Evolutionary conservation across 1,140 invertebrate species (phyloP), one percentile per base, ranked within the genome.

Genomic region (Gonioctena quinquepunctata): DNA sequence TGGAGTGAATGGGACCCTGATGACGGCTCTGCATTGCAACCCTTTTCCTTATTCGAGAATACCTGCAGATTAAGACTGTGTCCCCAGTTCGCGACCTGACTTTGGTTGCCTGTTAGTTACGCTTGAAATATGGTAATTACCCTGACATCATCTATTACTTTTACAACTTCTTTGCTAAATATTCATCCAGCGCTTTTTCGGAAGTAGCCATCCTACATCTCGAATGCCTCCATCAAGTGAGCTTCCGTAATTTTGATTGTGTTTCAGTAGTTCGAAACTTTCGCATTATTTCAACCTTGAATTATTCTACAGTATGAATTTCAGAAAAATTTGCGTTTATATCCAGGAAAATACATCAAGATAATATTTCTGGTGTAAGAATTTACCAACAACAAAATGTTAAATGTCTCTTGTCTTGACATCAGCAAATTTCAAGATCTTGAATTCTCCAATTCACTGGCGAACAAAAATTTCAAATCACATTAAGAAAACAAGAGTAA

Each of bases 101-200:
- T 54, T 27, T 26, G 18, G 13, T 61, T 16, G 23, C 27, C 25
- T 74, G 65, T 42, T 42, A 42, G 33, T 42, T 42, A 42, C 33
- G 33, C 11, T 42, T 42, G 33, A 74, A 74, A 71, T 71, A 74
- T 69, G 69, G 72, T 74, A 74, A 74, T 74, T 71, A 64, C 69
- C 66, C n/a, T 42, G 33, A 42, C 33, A 42, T 42, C 33, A 42
- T 62, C 72, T 74, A 71, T 74, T 74, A 74, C 71, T 68, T 63
- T 74, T 66, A 65, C 49, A 71, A 68, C 69, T 65, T 52, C 60
- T 65, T 49, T 48, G 68, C 33, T 28, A 22, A 28, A 56, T 28
- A 22, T 60, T 69, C 62, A 25, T 48, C 60, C 68, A 48, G 8
- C 16, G 19, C 16, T 25, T 62, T 74, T 65, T 66, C 63, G 69